Conservation (phyloP, 2,888 invertebrate species). For the Caenorhabditis wallacei region DNA sequence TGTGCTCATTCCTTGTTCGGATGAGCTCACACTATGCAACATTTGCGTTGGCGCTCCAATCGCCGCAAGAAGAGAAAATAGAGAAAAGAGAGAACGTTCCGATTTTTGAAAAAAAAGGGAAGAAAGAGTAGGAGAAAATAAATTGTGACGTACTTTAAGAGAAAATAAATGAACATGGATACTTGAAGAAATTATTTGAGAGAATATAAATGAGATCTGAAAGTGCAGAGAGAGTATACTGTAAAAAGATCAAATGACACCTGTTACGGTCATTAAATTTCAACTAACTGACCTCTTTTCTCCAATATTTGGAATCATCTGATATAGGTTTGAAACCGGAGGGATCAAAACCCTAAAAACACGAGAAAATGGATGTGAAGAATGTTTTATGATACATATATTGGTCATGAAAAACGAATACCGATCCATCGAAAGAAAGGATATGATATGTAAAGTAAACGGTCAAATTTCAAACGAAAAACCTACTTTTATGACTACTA, state of each 20-base stretch:
- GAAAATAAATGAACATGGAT: constrained; percentile 21
- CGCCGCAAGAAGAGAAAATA: constrained; percentile 15
- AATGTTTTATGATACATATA: constrained; percentile 21
- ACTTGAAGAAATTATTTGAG: background rate
- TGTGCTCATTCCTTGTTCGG: constrained; percentile 62
- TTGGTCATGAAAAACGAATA: constrained; percentile 12
- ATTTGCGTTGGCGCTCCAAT: constrained; percentile 38
- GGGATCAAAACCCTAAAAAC: constrained; percentile 9
- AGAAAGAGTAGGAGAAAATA: constrained; percentile 17
- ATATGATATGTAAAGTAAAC: constrained; percentile 17
- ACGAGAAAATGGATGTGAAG: constrained; percentile 4
- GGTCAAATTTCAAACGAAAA: constrained; percentile 21
- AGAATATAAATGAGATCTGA: background rate
- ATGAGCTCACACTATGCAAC: constrained; percentile 55
- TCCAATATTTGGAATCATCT: background rate
- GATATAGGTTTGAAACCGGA: background rate
- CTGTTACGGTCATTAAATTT: no score
- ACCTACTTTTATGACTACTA: constrained; percentile 6
- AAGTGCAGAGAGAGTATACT: no score
- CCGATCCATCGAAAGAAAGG: background rate
- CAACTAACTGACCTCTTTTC: constrained; percentile 8
- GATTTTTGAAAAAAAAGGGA: constrained; percentile 24
- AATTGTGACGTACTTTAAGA: constrained; percentile 25
- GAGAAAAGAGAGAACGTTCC: constrained; percentile 22
- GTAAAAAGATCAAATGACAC: no score